These are phyloP conservation scores for Scaptodrosophila latifasciaeformis DNA, from an alignment of 2,888 invertebrate genomes.

Conservation along the genomic window DNA sequence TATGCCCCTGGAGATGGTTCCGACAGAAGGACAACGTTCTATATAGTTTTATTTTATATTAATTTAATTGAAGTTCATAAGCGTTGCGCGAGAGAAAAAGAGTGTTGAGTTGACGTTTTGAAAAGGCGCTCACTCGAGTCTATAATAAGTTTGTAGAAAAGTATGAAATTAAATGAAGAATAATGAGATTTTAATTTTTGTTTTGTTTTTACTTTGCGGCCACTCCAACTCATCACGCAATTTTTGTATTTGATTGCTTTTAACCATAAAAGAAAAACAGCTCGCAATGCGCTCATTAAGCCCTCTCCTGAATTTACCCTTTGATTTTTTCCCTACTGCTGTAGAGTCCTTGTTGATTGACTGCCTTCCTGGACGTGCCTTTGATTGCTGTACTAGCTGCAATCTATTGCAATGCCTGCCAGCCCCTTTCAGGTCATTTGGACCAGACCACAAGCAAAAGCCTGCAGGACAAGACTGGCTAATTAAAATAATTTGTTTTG, in stretches of 20 bases:
- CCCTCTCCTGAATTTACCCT: slow-evolving; percentile 8
- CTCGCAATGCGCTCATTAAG: background rate
- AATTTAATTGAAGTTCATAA: slow-evolving; percentile 64
- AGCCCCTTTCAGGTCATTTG: background rate
- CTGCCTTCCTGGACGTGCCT: slow-evolving; percentile 12
- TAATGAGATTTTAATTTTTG: slow-evolving; percentile 50
- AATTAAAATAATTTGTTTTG: slow-evolving; percentile 47
- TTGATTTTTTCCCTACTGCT: slow-evolving; percentile 8
- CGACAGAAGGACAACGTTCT: no score
- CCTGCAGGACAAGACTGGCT: slow-evolving; percentile 9
- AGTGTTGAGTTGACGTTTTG: no score
- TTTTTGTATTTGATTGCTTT: slow-evolving; percentile 10
- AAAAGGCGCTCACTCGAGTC: background rate
- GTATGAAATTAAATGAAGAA: slow-evolving; percentile 61
- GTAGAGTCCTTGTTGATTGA: background rate
- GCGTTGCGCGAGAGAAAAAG: no score
- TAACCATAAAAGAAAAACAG: no score
- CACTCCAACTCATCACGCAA: background rate
- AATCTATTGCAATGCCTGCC: background rate
- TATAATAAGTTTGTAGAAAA: slow-evolving; percentile 20
- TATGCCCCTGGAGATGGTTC: background rate
- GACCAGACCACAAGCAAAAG: background rate
- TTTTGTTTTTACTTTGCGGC: slow-evolving; percentile 31
- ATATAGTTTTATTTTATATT: slow-evolving; percentile 59
- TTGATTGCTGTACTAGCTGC: slow-evolving; percentile 1